These are phyloP conservation scores for Cordilura impudica DNA, from an alignment of 2,888 invertebrate genomes.

Conservation along the genomic window DNA sequence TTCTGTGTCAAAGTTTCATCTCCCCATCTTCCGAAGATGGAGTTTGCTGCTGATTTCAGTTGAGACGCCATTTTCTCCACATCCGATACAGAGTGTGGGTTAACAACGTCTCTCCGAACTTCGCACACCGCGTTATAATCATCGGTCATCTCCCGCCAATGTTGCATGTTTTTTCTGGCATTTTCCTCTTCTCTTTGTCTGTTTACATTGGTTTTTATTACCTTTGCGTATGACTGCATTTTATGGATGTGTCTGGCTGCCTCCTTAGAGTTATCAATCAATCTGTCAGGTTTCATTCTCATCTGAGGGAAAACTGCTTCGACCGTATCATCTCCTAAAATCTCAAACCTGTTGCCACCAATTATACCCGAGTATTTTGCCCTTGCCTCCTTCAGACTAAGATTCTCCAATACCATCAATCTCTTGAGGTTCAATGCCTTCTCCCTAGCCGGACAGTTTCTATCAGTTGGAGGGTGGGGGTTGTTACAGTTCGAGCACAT, in stretches of 20 bases:
- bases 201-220: background rate
- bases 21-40: background rate
- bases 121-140: background rate
- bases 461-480: no score
- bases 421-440: no score
- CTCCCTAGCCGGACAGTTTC: no score
- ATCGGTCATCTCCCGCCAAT: no score
- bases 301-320: background rate
- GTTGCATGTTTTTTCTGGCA: no score
- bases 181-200: background rate
- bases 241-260: background rate
- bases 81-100: background rate
- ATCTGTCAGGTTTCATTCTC: background rate
- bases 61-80: background rate
- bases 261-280: background rate
- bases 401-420: no score
- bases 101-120: background rate
- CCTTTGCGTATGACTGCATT: background rate
- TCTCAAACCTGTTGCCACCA: constrained; percentile 10
- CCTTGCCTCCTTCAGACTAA: no score
- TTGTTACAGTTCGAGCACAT: no score
- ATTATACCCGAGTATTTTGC: no score
- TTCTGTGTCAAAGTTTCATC: background rate
- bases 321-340: background rate
- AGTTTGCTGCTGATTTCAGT: background rate